Evolutionary conservation across 2,797 vertebrate genomes (phyloP), one percentile per base, ranked within the genome.

Genomic region (Dicrostonyx torquatus): DNA sequence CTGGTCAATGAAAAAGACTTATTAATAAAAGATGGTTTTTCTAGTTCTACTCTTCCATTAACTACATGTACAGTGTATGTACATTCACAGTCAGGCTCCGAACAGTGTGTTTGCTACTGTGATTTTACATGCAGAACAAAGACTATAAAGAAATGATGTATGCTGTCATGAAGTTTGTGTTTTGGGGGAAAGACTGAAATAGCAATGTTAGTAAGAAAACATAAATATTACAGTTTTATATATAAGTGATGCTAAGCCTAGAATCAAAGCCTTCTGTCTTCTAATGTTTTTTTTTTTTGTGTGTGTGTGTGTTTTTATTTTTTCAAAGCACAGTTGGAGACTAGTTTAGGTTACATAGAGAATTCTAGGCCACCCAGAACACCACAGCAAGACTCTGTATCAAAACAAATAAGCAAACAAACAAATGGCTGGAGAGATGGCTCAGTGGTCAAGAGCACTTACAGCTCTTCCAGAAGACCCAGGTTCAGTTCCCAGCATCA

Each of bases 21-120:
- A 79, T 37, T 95, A 31, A 87, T 83, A 48, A 77, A 34, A 90
- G 86, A 73, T 58, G 37, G 17, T 40, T 96, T 94, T 89, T 70
- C 75, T 22, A 93, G 48, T 76, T 91, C 40, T 90, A 55, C 5
- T 66, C 79, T 73, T 87, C 86, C 94, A 75, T 90, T 76, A 83
- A 88, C 60, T 53, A 91, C 6, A 91, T 48, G 60, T 58, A 68
- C 53, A 55, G 40, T 37, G 68, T 31, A 58, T 4, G 85, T 40
- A 82, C 43, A 82, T 85, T 82, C 94, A 87, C 60, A 94, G 78
- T 86, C 68, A 92, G 84, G 78, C 86, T 14, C 70, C 84, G 2
- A 91, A 89, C 55, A 95, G 58, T 75, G 75, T 88, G 68, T 18
- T 93, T 91, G 40, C 55, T 43, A 79, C 22, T 80, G 29, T 70